Conservation (phyloP, 2,797 vertebrate genomes). For the Philypnodon macrostomus region DNA sequence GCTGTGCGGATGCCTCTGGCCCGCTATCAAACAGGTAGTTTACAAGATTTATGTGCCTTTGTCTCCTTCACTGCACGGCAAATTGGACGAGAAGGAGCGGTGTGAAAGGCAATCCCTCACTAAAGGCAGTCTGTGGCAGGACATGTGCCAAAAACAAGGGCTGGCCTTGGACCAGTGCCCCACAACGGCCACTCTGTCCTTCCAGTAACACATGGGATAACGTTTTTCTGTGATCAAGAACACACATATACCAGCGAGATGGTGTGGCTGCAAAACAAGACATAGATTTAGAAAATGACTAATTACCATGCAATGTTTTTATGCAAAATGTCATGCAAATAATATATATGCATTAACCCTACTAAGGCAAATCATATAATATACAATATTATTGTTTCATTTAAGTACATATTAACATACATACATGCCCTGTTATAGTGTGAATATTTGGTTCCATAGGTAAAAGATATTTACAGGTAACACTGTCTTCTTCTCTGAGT, state of each 20-base stretch:
- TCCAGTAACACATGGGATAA: slow-evolving; percentile 16
- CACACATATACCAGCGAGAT: no score
- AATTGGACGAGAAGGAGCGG: slow-evolving; percentile 34
- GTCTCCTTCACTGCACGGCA: slow-evolving; percentile 34
- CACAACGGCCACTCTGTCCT: slow-evolving; percentile 3
- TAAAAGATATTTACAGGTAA: neutral
- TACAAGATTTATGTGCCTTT: slow-evolving; percentile 59
- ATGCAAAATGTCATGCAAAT: no score
- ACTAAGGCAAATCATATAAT: no score
- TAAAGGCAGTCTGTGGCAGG: slow-evolving; percentile 41
- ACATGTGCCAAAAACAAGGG: slow-evolving; percentile 52
- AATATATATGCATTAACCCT: no score
- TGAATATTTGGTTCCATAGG: neutral
- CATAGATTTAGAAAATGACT: no score
- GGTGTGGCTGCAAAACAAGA: no score
- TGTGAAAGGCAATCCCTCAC: slow-evolving; percentile 54
- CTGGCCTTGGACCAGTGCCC: slow-evolving; percentile 16
- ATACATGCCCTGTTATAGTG: no score
- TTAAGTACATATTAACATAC: no score
- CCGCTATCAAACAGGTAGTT: slow-evolving; percentile 62
- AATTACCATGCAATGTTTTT: no score
- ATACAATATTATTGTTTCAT: no score
- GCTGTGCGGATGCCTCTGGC: slow-evolving; percentile 37
- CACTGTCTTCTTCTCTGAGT: slow-evolving; percentile 16
- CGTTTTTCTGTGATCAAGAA: slow-evolving; percentile 4